Percentiles rank a stretch among this genome's conserved stretches.
phyloP scores from a whole-genome alignment of 2,888 invertebrate species.

The Endomychus coccineus region DNA sequence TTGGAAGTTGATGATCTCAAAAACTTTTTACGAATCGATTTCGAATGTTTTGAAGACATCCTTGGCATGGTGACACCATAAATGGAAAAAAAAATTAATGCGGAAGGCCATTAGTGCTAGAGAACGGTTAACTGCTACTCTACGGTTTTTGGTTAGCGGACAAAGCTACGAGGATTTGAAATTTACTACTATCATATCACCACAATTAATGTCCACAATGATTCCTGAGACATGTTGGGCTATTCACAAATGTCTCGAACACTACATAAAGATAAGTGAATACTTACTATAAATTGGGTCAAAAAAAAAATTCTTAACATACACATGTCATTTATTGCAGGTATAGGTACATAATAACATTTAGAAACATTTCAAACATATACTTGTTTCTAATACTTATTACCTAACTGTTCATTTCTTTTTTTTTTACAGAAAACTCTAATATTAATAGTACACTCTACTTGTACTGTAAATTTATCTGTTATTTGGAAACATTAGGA shows the following conservation, averaged over 20 bases:
- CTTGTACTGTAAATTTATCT: too few relatives aligned
- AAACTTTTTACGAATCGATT: slow-evolving; percentile 3
- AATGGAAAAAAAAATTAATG: slow-evolving; percentile 2
- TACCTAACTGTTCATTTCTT: too few relatives aligned
- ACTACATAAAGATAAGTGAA: slow-evolving; percentile 5
- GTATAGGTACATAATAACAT: too few relatives aligned
- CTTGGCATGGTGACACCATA: slow-evolving; percentile 2
- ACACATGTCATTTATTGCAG: too few relatives aligned
- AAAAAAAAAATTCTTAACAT: too few relatives aligned
- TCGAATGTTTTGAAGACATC: background rate
- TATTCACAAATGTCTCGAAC: slow-evolving; percentile 8
- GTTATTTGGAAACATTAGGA: too few relatives aligned
- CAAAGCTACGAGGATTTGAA: background rate
- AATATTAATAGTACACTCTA: too few relatives aligned
- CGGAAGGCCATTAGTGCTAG: background rate
- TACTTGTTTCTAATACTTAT: too few relatives aligned
- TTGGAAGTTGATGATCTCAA: slow-evolving; percentile 5
- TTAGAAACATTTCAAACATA: too few relatives aligned
- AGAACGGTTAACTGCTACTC: slow-evolving; percentile 1
- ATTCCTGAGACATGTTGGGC: slow-evolving; percentile 9
- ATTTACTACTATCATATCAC: slow-evolving; percentile 6
- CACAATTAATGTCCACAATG: slow-evolving; percentile 9
- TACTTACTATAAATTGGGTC: too few relatives aligned
- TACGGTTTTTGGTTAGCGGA: background rate
- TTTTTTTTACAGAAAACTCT: too few relatives aligned